phyloP scores from a whole-genome alignment of 2,797 vertebrate genomes.

The Crocodylus rhombifer region DNA sequence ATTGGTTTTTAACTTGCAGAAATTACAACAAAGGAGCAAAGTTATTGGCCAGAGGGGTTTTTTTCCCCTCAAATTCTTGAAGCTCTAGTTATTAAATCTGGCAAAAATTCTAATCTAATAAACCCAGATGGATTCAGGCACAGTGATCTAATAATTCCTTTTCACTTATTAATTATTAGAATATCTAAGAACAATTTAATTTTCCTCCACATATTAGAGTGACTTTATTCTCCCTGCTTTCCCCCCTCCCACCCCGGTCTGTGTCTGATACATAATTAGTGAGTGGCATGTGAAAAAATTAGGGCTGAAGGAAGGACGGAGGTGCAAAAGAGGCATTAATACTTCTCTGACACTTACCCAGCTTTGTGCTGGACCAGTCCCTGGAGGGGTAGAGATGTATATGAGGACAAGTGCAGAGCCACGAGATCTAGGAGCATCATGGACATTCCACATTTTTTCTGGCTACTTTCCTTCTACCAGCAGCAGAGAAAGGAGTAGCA shows the following conservation, averaged over 20 bases:
- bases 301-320: not conserved
- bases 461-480: not conserved
- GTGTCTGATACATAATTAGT: not conserved
- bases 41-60: not conserved
- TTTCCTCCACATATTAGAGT: not conserved
- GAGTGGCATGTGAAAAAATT: accelerated
- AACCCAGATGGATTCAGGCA: not conserved
- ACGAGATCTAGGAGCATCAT: not conserved
- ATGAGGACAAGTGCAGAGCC: not conserved
- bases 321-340: not conserved
- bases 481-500: not conserved
- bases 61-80: accelerated
- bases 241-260: not conserved
- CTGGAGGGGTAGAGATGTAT: not conserved
- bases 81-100: constrained; percentile 21
- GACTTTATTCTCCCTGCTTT: not conserved
- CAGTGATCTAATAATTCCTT: not conserved
- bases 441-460: not conserved
- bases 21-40: constrained; percentile 28
- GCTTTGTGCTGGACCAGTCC: not conserved
- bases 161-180: not conserved
- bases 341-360: not conserved
- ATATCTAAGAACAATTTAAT: constrained; percentile 20
- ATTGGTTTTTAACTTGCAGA: not conserved
- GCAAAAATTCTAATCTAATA: constrained; percentile 28